Evolutionary conservation across 2,113 vertebrate genomes (phyloP), one percentile per base, ranked within the genome.

Genomic region (Dunckerocampus dactyliophorus): DNA sequence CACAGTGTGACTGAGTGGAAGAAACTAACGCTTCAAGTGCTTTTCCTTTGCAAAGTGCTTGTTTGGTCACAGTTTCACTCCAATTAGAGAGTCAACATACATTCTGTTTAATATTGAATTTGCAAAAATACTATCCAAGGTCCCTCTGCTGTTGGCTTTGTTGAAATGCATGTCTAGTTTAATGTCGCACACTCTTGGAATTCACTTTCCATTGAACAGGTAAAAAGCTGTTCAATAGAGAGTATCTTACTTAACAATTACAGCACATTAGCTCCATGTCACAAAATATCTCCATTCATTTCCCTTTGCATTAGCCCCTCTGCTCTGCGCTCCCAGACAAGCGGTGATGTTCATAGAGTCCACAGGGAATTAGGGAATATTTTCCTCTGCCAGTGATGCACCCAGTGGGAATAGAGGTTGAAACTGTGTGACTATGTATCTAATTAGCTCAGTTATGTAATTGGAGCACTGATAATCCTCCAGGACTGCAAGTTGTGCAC

Each of bases 371-470:
- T 71, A 75, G 72, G 86, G 86, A 82, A 84, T 86, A 89, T 88
- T 88, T 83, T 80, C 84, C 73, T 88, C 81, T 46, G 83, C 80
- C 76, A 87, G 81, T 69, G 82, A 89, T 80, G 71, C 73, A 76
- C 82, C 88, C 82, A 21, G 68, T 82, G 89, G 89, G 89, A 89
- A 87, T 87, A 86, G 79, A 72, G 76, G 79, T 85, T 77, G 86
- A 84, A 81, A 85, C 86, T 85, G 72, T 72, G 72, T 28, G 75
- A 85, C 79, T 86, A 82, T 88, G 85, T 87, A 86, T 88, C 85
- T 91, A 84, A 89, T 90, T 90, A 91, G 88, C 85, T 87, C 82
- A 77, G 82, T 92, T 91, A 91, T 88, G 88, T 90, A 91, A 91
- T 90, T 87, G 82, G 79, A 88, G 83, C 82, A 74, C 79, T 87